These are phyloP conservation scores for Eupithecia dodoneata DNA, from an alignment of 2,888 invertebrate species.

Conservation along the genomic window DNA sequence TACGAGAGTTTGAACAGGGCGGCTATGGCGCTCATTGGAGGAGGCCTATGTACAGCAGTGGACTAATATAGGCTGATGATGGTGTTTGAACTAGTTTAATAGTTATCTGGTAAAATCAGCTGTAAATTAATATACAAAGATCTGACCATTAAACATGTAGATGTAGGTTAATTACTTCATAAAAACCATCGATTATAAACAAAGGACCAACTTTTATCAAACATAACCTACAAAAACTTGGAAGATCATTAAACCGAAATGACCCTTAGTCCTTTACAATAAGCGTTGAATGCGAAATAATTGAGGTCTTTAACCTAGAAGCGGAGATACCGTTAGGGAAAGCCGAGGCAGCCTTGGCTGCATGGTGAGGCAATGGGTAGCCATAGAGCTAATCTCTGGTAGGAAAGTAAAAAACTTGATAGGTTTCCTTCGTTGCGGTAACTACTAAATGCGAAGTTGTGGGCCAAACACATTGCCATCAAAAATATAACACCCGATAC, in stretches of 20 bases:
- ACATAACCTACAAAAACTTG: conserved; percentile 21
- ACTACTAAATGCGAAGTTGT: too few species aligned
- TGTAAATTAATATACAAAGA: too few species aligned
- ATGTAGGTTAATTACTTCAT: not conserved
- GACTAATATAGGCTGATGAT: too few species aligned
- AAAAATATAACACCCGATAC: too few species aligned
- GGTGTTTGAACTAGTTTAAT: too few species aligned
- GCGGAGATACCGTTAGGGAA: conserved; percentile 64
- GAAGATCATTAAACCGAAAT: conserved; percentile 40
- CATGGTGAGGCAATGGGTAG: conserved; percentile 38
- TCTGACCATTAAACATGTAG: too few species aligned
- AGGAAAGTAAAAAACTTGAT: conserved; percentile 19
- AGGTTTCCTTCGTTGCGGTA: conserved; percentile 11
- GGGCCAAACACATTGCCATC: too few species aligned
- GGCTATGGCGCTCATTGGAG: too few species aligned
- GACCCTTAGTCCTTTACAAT: conserved; percentile 38
- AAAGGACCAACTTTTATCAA: conserved; percentile 11
- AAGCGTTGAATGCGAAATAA: conserved; percentile 40
- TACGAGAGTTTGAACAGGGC: too few species aligned
- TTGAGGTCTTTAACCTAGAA: conserved; percentile 58
- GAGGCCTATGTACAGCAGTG: too few species aligned
- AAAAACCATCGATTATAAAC: not conserved
- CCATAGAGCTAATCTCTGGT: conserved; percentile 16
- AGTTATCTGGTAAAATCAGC: too few species aligned
- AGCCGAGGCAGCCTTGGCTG: conserved; percentile 43